Conservation (phyloP, 1,140 invertebrate species). For the Microplitis mediator region DNA sequence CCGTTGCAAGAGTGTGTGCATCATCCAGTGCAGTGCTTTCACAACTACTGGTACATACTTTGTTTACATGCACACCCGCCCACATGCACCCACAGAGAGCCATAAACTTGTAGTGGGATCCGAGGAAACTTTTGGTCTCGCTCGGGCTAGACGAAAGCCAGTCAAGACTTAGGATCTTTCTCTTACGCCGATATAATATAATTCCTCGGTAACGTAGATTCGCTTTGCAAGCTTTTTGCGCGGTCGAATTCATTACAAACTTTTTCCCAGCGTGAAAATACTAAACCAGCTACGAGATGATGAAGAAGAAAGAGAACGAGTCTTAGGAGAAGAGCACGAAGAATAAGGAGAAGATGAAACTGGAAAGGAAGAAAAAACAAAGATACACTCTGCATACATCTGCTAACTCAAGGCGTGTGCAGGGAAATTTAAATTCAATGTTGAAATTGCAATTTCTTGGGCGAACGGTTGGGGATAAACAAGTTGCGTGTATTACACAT, state of each 20-base stretch:
- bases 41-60: no score
- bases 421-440: slow-evolving; percentile 42
- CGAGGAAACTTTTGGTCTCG: not conserved
- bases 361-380: not conserved
- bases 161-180: not conserved
- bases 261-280: slow-evolving; percentile 20
- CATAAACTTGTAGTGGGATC: no score
- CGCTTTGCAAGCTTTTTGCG: slow-evolving; percentile 31
- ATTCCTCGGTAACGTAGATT: slow-evolving; percentile 35
- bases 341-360: not conserved
- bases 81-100: no score
- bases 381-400: slow-evolving; percentile 10
- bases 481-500: no score
- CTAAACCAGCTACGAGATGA: not conserved
- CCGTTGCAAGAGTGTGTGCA: no score
- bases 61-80: no score
- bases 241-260: slow-evolving; percentile 38
- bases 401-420: slow-evolving; percentile 27
- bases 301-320: not conserved
- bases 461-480: slow-evolving; percentile 1
- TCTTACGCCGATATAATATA: slow-evolving; percentile 30
- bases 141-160: not conserved
- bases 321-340: not conserved
- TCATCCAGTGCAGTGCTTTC: no score
- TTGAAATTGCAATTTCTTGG: slow-evolving; percentile 44